These are phyloP conservation scores for Okapia johnstoni DNA, from an alignment of 2,113 vertebrate genomes.

Conservation along the genomic window DNA sequence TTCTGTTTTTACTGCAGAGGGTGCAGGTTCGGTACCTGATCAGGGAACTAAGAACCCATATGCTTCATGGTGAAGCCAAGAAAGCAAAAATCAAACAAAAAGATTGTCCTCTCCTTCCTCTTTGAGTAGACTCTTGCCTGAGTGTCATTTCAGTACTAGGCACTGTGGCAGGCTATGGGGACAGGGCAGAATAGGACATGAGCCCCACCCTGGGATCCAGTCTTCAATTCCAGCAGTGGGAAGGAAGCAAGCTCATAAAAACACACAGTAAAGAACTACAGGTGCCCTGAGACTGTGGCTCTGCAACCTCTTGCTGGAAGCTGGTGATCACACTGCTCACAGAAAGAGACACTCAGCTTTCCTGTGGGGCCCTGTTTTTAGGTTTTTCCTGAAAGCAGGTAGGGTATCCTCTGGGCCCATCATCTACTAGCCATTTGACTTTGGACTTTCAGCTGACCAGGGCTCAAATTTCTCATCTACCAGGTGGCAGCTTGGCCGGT, in stretches of 20 bases:
- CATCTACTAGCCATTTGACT: slow-evolving; percentile 10
- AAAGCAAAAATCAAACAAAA: neutral
- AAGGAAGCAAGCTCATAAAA: neutral
- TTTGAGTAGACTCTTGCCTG: neutral
- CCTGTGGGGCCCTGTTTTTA: neutral
- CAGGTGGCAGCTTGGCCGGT: neutral
- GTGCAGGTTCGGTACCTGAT: neutral
- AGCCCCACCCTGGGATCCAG: neutral
- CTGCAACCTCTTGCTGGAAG: neutral
- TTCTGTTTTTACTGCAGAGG: neutral
- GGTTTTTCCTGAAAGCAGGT: slow-evolving; percentile 1
- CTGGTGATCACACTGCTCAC: neutral
- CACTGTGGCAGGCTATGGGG: neutral
- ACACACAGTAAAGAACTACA: neutral
- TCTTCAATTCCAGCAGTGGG: neutral
- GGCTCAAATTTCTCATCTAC: neutral
- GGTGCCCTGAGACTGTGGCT: neutral
- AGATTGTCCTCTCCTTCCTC: neutral
- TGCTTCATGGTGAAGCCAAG: neutral
- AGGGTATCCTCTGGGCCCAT: neutral
- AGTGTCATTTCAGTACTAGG: neutral
- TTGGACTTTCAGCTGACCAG: slow-evolving; percentile 38
- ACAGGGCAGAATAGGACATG: neutral
- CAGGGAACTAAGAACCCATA: neutral
- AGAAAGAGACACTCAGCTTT: neutral